phyloP scores from a whole-genome alignment of 2,888 invertebrate genomes.

The Drepanosiphum platanoidis region DNA sequence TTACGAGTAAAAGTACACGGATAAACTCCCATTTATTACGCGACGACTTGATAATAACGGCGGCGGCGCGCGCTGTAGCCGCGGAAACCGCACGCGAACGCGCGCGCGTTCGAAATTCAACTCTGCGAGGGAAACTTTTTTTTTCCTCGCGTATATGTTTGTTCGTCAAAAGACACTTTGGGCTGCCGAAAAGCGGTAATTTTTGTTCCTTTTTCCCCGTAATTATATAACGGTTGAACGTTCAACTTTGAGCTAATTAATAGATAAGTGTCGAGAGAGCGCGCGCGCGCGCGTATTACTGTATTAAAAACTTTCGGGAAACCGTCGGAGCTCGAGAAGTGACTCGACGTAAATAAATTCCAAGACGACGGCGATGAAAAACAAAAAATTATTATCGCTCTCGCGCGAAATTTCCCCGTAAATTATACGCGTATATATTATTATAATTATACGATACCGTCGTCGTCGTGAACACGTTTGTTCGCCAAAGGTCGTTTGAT shows the following conservation, averaged over 20 bases:
- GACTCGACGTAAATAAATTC: no score
- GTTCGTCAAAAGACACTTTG: slow-evolving; percentile 32
- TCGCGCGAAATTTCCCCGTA: no score
- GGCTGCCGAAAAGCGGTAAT: background rate
- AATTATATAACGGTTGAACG: background rate
- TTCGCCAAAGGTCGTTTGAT: no score
- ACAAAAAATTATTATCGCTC: no score
- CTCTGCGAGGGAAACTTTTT: background rate
- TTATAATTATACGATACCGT: no score
- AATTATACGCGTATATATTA: no score
- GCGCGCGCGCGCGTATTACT: no score
- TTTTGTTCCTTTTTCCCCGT: slow-evolving; percentile 16
- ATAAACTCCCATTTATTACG: no score
- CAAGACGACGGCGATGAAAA: no score
- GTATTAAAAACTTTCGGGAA: background rate
- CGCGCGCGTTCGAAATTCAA: background rate
- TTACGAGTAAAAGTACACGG: background rate
- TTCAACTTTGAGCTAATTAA: slow-evolving; percentile 4
- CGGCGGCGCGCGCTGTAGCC: no score
- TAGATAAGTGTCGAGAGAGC: background rate
- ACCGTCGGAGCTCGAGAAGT: background rate
- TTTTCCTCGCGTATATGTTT: slow-evolving; percentile 20
- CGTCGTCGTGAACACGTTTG: no score
- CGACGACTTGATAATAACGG: background rate
- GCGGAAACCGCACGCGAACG: background rate